Conservation (phyloP, 1,140 invertebrate species). For the Chrysoperla carnea region DNA sequence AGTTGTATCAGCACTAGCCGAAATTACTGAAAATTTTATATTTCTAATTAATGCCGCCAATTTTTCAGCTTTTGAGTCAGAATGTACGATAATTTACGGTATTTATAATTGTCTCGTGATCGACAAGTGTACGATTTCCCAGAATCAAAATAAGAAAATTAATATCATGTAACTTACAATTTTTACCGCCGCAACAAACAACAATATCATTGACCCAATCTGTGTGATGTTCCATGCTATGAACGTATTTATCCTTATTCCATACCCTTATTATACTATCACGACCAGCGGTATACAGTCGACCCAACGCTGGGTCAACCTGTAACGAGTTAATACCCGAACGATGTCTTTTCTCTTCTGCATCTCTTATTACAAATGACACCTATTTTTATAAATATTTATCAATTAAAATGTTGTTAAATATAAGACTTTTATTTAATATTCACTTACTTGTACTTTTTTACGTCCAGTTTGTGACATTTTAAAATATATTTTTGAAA, state of each 20-base stretch:
- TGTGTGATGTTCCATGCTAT: conserved; percentile 95
- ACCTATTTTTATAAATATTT: conserved; percentile 42
- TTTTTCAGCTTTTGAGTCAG: too few relatives aligned
- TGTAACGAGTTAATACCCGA: conserved; percentile 94
- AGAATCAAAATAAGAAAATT: neutral
- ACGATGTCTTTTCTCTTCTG: conserved; percentile 82
- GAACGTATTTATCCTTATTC: conserved; percentile 81
- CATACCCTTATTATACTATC: conserved; percentile 97
- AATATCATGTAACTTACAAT: conserved; percentile 39
- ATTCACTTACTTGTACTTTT: conserved; percentile 39
- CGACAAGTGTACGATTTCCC: too few relatives aligned
- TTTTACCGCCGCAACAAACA: conserved; percentile 88
- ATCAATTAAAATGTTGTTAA: conserved; percentile 2
- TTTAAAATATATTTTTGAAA: too few relatives aligned
- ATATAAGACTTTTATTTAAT: conserved; percentile 3
- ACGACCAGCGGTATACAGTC: conserved; percentile 92
- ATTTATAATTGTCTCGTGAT: too few relatives aligned
- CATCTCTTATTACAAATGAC: conserved; percentile 95
- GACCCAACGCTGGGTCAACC: conserved; percentile 69
- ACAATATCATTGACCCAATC: conserved; percentile 99
- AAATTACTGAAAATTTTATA: conserved; percentile 63
- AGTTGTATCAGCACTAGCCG: conserved; percentile 96
- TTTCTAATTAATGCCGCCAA: neutral
- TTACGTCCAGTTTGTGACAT: conserved; percentile 33
- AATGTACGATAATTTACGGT: too few relatives aligned